A percentile compares a stretch with the other conserved stretches of the same genome.
These are phyloP conservation scores for Zalophus californianus DNA, from an alignment of 2,797 vertebrate species.

Conservation along the genomic window DNA sequence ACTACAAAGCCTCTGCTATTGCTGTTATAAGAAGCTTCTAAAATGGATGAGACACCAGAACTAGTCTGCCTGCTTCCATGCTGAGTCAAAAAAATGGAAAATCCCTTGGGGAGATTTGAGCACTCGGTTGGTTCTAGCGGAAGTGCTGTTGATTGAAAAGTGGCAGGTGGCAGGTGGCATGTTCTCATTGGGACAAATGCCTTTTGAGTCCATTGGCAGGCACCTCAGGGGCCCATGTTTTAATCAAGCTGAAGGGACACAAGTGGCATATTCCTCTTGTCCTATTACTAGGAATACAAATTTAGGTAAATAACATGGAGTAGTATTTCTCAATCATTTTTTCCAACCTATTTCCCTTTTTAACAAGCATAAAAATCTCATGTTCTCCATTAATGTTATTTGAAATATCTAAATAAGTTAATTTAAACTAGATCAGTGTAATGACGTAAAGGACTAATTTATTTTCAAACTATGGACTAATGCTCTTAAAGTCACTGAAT, in stretches of 20 bases:
- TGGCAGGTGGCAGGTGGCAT: conserved; percentile 46
- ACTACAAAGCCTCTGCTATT: conserved; percentile 55
- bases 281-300: conserved; percentile 59
- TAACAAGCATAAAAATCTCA: conserved; percentile 55
- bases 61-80: conserved; percentile 56
- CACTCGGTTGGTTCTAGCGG: background rate
- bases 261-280: conserved; percentile 25
- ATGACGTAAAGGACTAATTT: background rate
- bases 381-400: background rate
- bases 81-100: conserved; percentile 50
- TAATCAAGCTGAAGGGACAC: conserved; percentile 52
- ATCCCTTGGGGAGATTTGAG: conserved; percentile 45
- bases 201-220: conserved; percentile 55
- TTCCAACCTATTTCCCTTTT: conserved; percentile 18
- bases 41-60: conserved; percentile 56
- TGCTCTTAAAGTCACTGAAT: conserved; percentile 51
- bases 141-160: conserved; percentile 8
- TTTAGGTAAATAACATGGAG: conserved; percentile 19
- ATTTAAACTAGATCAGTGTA: conserved; percentile 55
- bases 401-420: conserved; percentile 59
- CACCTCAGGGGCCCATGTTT: background rate
- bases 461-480: conserved; percentile 52
- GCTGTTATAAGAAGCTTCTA: conserved; percentile 63
- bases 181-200: conserved; percentile 56
- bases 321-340: background rate